Evolutionary conservation across 2,113 vertebrate genomes (phyloP).

Genomic region (Nyctereutes procyonoides): DNA sequence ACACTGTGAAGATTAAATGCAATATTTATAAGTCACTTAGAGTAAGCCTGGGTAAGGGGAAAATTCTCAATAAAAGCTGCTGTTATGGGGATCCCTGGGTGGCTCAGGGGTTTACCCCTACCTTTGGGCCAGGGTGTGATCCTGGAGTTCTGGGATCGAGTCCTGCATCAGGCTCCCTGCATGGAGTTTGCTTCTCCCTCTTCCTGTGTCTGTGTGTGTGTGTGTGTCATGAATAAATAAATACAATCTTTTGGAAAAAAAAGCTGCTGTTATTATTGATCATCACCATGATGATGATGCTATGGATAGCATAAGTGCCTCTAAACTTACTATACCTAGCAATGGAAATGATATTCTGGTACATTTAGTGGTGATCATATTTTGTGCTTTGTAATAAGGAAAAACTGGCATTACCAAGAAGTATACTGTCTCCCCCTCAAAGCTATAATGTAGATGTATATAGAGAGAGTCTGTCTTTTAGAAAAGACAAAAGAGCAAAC

Average conservation of each 20-base stretch:
- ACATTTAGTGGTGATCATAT: not conserved
- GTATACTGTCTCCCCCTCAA: not conserved
- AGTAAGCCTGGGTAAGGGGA: not conserved
- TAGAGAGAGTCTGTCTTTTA: not conserved
- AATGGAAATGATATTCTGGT: not conserved
- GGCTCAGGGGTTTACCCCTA: no score
- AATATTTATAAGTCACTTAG: conserved; percentile 32
- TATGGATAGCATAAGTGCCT: not conserved
- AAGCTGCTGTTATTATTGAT: not conserved
- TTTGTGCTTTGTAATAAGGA: not conserved
- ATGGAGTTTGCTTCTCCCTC: no score
- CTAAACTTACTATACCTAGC: not conserved
- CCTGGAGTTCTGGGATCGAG: no score
- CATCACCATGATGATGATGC: not conserved
- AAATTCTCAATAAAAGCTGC: not conserved
- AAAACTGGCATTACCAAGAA: not conserved
- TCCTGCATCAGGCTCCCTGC: no score
- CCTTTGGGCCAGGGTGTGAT: no score
- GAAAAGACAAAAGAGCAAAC: not conserved
- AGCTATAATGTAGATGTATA: not conserved
- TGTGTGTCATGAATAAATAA: no score
- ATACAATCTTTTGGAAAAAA: no score
- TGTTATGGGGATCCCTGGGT: not conserved
- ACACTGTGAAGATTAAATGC: not conserved
- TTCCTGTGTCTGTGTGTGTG: no score